phyloP scores from a whole-genome alignment of 2,888 invertebrate genomes.

The Acholoe squamosa region DNA sequence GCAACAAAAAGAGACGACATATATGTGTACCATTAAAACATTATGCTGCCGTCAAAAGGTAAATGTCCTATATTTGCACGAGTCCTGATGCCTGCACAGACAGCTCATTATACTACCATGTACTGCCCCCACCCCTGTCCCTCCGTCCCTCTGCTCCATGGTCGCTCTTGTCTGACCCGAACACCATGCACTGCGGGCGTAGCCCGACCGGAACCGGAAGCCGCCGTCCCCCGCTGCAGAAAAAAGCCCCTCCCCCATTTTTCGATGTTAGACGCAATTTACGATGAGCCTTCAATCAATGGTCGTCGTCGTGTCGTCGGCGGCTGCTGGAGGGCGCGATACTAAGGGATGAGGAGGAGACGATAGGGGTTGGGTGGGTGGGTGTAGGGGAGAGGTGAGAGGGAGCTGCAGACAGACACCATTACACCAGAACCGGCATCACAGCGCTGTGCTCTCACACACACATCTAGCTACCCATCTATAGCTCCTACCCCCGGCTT shows the following conservation, averaged over 20 bases:
- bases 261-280: conserved; percentile 9
- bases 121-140: neutral
- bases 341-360: neutral
- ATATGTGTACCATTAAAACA: too few relatives aligned
- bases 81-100: neutral
- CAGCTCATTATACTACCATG: neutral
- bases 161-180: neutral
- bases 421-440: neutral
- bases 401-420: neutral
- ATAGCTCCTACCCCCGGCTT: neutral
- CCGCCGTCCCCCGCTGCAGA: neutral
- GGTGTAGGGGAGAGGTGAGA: neutral
- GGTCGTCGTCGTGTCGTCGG: conserved; percentile 32
- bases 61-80: neutral
- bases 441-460: neutral
- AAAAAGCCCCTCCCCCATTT: neutral
- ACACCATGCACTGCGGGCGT: neutral
- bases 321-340: neutral
- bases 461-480: neutral
- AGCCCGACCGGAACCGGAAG: conserved; percentile 26
- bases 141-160: neutral
- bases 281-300: conserved; percentile 35
- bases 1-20: too few relatives aligned
- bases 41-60: too few relatives aligned
- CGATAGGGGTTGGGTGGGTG: neutral